Base-by-base conservation (phyloP, 2,113 vertebrate species). In the Sapajus apella region DNA sequence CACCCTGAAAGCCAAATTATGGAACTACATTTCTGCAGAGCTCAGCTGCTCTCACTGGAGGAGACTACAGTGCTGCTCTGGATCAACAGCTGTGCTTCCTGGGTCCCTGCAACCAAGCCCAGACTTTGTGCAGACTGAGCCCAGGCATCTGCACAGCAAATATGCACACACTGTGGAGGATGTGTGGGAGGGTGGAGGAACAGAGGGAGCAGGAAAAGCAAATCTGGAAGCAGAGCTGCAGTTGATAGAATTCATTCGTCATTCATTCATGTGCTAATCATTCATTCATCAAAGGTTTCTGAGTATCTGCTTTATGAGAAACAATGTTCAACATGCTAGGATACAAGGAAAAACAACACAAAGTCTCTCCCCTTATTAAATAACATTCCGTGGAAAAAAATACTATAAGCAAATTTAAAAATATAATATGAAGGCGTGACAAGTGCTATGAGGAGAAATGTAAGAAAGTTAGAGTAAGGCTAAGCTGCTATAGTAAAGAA, bases 1-100 rank as follows among this genome's bases (percentile, higher is more conserved):
- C 81, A 16, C 35, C 35, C 20, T 64, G 87, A 92, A 92, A 97
- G 45, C 90, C 85, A 88, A 93, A 76, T 81, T 50, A 13, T 35
- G 32, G 64, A 90, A 20, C 64, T 47, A 6, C 11, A 21, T 82
- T 95, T 90, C 87, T 32, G 10, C 52, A 17, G 45, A 40, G 9
- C 73, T 72, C 35, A 37, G 80, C 58, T 80, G 21, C 6, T 30
- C 52, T 72, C 35, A 17, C 37, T 55, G 32, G 23, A 55, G 21
- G 37, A 76, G 21, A 12, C 20, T n/a, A 16, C 14, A 1, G 32
- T 3, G 18, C 32, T 37, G 40, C 76, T 18, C 55, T 9, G 70
- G 32, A 50, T 8, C 11, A 30, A 70, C 84, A 43, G 30, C 12
- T 8, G 30, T 12, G 73, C 52, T 50, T 45, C 58, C 73, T 17